Evolutionary conservation across 2,888 invertebrate genomes (phyloP), one percentile per base, ranked within the genome.

Genomic region (Sclerodermus sp.): DNA sequence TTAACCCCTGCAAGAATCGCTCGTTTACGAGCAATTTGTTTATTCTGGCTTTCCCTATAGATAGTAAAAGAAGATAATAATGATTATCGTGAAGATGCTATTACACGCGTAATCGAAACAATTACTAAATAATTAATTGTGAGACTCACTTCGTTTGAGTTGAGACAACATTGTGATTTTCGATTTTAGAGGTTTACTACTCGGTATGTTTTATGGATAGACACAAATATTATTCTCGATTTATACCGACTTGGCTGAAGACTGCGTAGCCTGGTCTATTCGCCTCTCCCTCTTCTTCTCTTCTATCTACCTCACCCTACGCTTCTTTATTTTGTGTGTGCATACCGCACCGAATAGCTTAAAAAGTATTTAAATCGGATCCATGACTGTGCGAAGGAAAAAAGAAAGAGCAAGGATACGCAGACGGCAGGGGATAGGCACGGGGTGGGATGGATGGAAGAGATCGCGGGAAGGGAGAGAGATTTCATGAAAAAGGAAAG

Each of bases 121-220:
- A 14, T 45, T 45, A 45, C 31, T 45, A 36, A 18, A 57, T 55
- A 51, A 57, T 51, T 23, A 23, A 23, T 23, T 23, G 23, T 23
- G 47, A 54, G 29, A 47, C 51, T 51, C 51, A 45, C 54, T 42
- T 43, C 4, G 51, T 48, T 51, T 54, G 51, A 45, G 51, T 50
- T 55, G 57, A 63, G 64, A 62, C 62, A 60, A 65, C 66, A 67
- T 68, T 68, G 67, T 69, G 68, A 68, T 68, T 67, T 66, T 63
- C 60, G 56, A 64, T 67, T 63, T 53, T 68, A 67, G 59, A 66
- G 42, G 37, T 47, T 39, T 48, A 52, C 42, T 42, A 52, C 48
- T 54, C 54, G 54, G 17, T 44, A 14, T 17, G n/a, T 42, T 23
- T 42, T 37, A 47, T 29, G 16, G 41, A 36, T 36, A 17, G 18